These are phyloP conservation scores for Leistus spinibarbis DNA, from an alignment of 2,888 invertebrate species.

Conservation along the genomic window DNA sequence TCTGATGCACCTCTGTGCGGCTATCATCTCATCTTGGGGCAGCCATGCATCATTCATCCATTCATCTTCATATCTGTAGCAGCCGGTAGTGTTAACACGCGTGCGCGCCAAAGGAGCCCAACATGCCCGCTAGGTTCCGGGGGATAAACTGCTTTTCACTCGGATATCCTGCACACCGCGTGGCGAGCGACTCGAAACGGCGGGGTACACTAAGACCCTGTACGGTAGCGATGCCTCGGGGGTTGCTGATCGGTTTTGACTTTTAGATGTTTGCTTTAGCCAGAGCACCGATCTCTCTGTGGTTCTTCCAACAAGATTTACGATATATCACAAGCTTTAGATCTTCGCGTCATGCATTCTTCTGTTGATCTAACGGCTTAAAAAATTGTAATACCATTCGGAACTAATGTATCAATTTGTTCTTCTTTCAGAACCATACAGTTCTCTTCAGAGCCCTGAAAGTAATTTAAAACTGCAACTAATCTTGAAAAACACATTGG, in stretches of 20 bases:
- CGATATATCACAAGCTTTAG: not conserved
- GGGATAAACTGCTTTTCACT: constrained; percentile 1
- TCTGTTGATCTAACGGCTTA: not conserved
- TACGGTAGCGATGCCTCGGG: not conserved
- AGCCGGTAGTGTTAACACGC: constrained; percentile 6
- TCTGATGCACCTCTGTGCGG: not conserved
- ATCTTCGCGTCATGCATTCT: not conserved
- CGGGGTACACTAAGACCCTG: not conserved
- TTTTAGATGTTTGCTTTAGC: not conserved
- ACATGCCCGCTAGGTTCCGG: not conserved
- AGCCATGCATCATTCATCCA: constrained; percentile 23
- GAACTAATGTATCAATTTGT: not conserved
- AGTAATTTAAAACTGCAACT: not conserved
- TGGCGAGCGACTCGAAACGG: not conserved
- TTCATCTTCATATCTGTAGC: constrained; percentile 19
- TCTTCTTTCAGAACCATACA: not conserved
- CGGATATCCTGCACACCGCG: constrained; percentile 2
- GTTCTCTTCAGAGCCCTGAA: not conserved
- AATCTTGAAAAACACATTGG: too few relatives aligned
- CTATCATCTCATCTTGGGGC: not conserved
- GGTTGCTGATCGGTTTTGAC: not conserved
- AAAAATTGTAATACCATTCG: not conserved
- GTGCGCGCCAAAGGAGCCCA: not conserved
- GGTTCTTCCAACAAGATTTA: not conserved
- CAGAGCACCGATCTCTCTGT: not conserved